phyloP scores from a whole-genome alignment of 2,888 invertebrate species.

The Corbicula japonica region DNA sequence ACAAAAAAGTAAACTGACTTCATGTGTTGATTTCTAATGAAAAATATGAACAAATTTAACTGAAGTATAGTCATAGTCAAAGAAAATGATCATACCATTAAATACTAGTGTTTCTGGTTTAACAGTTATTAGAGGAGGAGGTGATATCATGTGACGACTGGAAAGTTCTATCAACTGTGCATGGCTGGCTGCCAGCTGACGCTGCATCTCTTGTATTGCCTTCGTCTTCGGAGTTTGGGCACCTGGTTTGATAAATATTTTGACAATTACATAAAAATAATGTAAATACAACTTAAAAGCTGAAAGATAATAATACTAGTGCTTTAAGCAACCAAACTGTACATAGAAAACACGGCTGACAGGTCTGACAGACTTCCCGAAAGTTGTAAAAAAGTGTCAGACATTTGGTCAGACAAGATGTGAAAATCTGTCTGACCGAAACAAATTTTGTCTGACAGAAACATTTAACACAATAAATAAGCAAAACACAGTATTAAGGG shows the following conservation, averaged over 20 bases:
- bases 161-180: slow-evolving; percentile 68
- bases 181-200: slow-evolving; percentile 65
- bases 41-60: not conserved
- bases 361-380: too few species aligned
- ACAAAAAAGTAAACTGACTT: too few species aligned
- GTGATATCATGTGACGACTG: slow-evolving; percentile 51
- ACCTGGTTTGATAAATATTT: slow-evolving; percentile 14
- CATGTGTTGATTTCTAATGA: slow-evolving; percentile 9
- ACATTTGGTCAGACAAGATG: too few species aligned
- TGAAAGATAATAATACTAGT: not conserved
- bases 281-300: not conserved
- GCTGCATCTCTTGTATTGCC: slow-evolving; percentile 67
- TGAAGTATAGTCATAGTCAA: not conserved
- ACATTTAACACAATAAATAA: too few species aligned
- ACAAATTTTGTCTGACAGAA: too few species aligned
- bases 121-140: slow-evolving; percentile 25
- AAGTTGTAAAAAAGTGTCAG: too few species aligned
- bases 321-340: slow-evolving; percentile 1
- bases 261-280: not conserved
- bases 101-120: not conserved
- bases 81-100: slow-evolving; percentile 8
- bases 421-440: too few species aligned
- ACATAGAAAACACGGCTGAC: too few species aligned
- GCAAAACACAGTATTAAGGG: too few species aligned
- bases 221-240: slow-evolving; percentile 63